A percentile compares a stretch with the other conserved stretches of the same genome.
phyloP scores from a whole-genome alignment of 2,888 invertebrate species.

The Chalcis sispes region DNA sequence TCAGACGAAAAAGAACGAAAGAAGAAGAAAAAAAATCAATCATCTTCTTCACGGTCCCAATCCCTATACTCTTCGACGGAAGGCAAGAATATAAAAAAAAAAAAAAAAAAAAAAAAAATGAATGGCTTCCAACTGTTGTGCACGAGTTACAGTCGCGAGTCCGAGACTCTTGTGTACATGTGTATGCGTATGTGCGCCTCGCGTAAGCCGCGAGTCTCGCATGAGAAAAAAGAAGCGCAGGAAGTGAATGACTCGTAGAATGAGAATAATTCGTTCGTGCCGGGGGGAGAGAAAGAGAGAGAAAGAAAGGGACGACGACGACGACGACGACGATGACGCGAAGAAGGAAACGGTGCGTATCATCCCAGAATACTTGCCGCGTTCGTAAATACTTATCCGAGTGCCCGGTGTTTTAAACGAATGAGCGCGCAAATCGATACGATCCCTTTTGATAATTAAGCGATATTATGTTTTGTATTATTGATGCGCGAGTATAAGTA shows the following conservation, averaged over 20 bases:
- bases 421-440: no score
- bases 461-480: no score
- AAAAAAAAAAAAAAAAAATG: slow-evolving; percentile 20
- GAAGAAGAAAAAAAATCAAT: neutral
- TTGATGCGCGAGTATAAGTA: no score
- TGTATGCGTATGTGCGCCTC: neutral
- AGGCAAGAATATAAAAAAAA: neutral
- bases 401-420: no score
- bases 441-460: no score
- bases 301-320: slow-evolving; percentile 6
- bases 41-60: neutral
- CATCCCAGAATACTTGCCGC: neutral
- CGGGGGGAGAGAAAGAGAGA: slow-evolving; percentile 22
- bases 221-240: slow-evolving; percentile 52
- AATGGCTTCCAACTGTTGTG: slow-evolving; percentile 46
- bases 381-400: no score
- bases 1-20: neutral
- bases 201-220: no score
- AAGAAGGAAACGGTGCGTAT: neutral
- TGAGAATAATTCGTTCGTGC: slow-evolving; percentile 55
- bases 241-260: slow-evolving; percentile 56
- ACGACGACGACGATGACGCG: no score
- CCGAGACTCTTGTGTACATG: neutral
- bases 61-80: neutral
- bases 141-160: neutral